phyloP scores from a whole-genome alignment of 30 jellyfish, hydroid and myxozoan genomes.

The Sanderia malayensis region DNA sequence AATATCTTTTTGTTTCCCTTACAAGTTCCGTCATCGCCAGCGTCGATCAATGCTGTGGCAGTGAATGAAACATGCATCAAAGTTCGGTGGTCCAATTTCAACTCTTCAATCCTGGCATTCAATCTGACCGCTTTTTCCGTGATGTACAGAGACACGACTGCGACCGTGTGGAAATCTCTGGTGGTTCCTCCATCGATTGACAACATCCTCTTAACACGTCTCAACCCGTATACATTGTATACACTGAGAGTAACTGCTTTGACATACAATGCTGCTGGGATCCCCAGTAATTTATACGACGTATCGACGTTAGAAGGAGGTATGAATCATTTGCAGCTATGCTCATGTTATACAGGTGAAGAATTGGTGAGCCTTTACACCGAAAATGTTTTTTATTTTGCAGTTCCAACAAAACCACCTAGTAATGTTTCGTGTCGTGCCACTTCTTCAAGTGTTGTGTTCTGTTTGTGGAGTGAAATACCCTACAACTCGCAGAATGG shows the following conservation, averaged over 20 bases:
- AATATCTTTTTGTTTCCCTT: background rate
- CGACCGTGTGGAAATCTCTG: constrained; percentile 30
- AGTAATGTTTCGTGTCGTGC: constrained; percentile 30
- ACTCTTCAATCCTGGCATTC: constrained; percentile 1
- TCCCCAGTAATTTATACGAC: constrained; percentile 28
- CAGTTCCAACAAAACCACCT: constrained; percentile 63
- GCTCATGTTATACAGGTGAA: too few species aligned
- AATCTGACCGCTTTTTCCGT: constrained; percentile 31
- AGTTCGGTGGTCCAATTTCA: constrained; percentile 32
- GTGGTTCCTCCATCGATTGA: constrained; percentile 3
- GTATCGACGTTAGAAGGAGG: constrained; percentile 72
- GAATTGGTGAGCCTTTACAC: too few species aligned
- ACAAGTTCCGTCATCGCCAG: constrained; percentile 48
- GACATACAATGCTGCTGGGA: constrained; percentile 37
- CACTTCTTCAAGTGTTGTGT: constrained; percentile 34
- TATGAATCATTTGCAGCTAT: too few species aligned
- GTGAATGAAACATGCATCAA: constrained; percentile 17
- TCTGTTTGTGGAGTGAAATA: constrained; percentile 38
- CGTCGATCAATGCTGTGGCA: constrained; percentile 21
- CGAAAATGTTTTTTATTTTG: background rate
- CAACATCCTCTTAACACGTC: constrained; percentile 25
- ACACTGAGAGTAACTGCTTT: constrained; percentile 53
- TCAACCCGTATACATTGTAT: constrained; percentile 35
- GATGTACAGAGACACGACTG: constrained; percentile 29
- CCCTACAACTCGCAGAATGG: constrained; percentile 48